phyloP scores from a whole-genome alignment of 2,113 vertebrate genomes.

The Mormoops blainvillei region DNA sequence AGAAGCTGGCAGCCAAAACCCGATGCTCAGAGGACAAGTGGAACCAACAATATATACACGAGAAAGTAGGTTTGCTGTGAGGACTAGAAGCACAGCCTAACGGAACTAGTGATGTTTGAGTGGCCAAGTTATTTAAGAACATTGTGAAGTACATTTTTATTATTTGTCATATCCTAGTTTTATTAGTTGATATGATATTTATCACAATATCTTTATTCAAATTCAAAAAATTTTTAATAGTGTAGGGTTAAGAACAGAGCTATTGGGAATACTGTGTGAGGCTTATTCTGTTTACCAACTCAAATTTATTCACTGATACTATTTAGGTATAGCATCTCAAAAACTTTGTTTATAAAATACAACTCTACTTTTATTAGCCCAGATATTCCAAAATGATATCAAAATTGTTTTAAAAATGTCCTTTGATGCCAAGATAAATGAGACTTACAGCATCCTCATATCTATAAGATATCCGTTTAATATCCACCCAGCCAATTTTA shows the following conservation, averaged over 20 bases:
- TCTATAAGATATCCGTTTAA: not conserved
- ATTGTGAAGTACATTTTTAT: not conserved
- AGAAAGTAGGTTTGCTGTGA: not conserved
- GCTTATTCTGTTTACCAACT: not conserved
- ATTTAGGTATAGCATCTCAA: not conserved
- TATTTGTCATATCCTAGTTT: not conserved
- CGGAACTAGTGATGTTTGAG: not conserved
- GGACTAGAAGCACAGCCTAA: not conserved
- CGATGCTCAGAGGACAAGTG: not conserved
- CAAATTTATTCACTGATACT: not conserved
- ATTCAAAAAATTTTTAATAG: not conserved
- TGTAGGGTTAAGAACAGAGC: not conserved
- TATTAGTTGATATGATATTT: not conserved
- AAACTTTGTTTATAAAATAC: not conserved
- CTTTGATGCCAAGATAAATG: not conserved
- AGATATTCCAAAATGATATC: not conserved
- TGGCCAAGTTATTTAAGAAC: not conserved
- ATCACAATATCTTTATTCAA: not conserved
- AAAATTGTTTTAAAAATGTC: not conserved
- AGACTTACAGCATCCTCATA: not conserved
- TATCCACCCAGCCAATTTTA: not conserved
- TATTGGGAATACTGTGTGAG: not conserved
- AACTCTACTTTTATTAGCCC: not conserved
- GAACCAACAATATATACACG: not conserved
- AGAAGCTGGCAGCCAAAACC: conserved; percentile 31